phyloP scores from a whole-genome alignment of 2,797 vertebrate genomes.

The Brotula barbata region DNA sequence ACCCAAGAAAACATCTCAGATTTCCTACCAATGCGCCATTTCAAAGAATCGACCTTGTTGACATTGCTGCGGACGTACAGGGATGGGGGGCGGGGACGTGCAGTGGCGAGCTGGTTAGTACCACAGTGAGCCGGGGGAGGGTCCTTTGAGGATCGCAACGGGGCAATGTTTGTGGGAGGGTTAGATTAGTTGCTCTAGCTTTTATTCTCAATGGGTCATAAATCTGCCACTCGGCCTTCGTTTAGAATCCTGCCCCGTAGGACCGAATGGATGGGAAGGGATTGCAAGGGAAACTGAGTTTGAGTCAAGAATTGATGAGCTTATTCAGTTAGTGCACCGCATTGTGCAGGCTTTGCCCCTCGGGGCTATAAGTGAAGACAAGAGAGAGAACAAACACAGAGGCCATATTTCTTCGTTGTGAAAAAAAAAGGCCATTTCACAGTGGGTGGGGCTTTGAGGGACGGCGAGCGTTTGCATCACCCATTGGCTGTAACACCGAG shows the following conservation, averaged over 20 bases:
- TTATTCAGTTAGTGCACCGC: slow-evolving; percentile 22
- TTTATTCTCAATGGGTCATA: slow-evolving; percentile 72
- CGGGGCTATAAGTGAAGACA: slow-evolving; percentile 20
- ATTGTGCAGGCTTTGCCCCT: slow-evolving; percentile 15
- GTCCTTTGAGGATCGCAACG: slow-evolving; percentile 41
- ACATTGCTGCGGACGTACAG: slow-evolving; percentile 8
- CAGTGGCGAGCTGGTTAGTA: slow-evolving; percentile 9
- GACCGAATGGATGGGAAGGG: slow-evolving; percentile 43
- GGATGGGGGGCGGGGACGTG: neutral
- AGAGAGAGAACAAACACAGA: slow-evolving; percentile 19
- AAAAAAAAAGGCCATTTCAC: slow-evolving; percentile 15
- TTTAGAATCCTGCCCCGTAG: slow-evolving; percentile 41
- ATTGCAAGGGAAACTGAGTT: slow-evolving; percentile 43
- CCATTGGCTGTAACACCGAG: slow-evolving; percentile 5
- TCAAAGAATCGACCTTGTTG: slow-evolving; percentile 37
- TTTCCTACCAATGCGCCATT: slow-evolving; percentile 31
- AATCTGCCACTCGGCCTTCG: slow-evolving; percentile 71
- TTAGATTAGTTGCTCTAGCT: slow-evolving; percentile 64
- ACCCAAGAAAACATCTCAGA: slow-evolving; percentile 25
- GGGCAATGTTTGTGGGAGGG: slow-evolving; percentile 58
- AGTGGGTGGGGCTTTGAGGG: slow-evolving; percentile 13
- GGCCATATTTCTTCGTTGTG: slow-evolving; percentile 38
- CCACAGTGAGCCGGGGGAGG: slow-evolving; percentile 23
- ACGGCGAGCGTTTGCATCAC: slow-evolving; percentile 14
- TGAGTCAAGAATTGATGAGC: slow-evolving; percentile 17